Percentiles rank a stretch among this genome's conserved stretches.
Conservation (phyloP, 2,797 vertebrate species). For the Emys orbicularis region DNA sequence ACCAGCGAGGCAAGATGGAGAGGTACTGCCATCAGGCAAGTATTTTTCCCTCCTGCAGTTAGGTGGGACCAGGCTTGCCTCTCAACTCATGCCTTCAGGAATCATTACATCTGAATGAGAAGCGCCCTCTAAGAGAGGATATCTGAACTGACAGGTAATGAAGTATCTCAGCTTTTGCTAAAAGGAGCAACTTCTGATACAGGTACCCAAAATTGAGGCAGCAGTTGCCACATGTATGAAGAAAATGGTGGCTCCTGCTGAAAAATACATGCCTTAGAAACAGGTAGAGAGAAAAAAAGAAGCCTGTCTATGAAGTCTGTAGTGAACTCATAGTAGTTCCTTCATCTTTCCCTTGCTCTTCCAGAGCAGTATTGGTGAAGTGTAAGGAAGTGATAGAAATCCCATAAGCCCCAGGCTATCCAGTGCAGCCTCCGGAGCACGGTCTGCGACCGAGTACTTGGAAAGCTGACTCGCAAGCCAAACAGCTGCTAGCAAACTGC, state of each 20-base stretch:
- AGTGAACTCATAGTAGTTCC: too few species aligned
- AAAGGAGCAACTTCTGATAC: neutral
- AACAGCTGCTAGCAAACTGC: too few species aligned
- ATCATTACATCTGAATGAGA: neutral
- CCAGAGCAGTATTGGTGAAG: neutral
- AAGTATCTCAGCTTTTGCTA: neutral
- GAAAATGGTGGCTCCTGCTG: neutral
- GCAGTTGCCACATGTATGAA: neutral
- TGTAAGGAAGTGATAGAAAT: neutral
- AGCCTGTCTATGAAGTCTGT: neutral
- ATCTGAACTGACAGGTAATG: neutral
- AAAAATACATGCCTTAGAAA: neutral
- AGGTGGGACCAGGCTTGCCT: neutral
- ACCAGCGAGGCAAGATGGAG: neutral
- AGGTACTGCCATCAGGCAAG: neutral
- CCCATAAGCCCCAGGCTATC: neutral
- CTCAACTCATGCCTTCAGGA: neutral
- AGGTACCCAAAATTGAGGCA: neutral
- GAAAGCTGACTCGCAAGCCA: too few species aligned
- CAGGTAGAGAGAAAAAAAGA: neutral
- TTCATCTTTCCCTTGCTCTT: neutral
- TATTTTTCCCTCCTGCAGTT: neutral
- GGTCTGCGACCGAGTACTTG: too few species aligned
- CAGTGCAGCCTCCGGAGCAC: neutral
- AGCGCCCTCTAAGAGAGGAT: neutral